Evolutionary conservation across 2,113 vertebrate species (phyloP).

Genomic region (Otis tarda): DNA sequence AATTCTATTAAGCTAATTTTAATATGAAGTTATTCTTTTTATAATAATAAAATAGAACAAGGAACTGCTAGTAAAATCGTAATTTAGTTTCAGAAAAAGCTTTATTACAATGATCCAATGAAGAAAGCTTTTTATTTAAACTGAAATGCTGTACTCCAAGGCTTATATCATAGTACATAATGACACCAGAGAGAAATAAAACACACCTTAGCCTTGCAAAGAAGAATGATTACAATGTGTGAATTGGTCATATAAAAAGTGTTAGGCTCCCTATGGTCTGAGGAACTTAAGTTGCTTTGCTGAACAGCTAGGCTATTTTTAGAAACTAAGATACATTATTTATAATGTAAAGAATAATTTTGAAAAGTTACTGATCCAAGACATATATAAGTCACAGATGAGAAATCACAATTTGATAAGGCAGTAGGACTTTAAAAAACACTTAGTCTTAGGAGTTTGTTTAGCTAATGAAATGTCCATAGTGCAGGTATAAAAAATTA

Average conservation of each 20-base stretch:
- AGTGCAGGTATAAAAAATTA: neutral
- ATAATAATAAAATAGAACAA: neutral
- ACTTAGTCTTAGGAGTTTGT: neutral
- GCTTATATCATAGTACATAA: neutral
- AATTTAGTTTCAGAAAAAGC: neutral
- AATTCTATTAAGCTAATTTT: neutral
- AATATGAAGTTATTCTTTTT: neutral
- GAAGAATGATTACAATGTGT: neutral
- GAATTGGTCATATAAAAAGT: neutral
- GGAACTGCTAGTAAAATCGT: neutral
- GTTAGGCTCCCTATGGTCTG: neutral
- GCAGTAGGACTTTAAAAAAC: neutral
- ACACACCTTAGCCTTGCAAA: neutral
- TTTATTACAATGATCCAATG: neutral
- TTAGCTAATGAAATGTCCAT: neutral
- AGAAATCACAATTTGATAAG: neutral
- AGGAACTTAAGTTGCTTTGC: neutral
- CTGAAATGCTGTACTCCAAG: neutral
- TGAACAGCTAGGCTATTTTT: neutral
- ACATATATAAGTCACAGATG: neutral
- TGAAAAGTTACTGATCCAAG: neutral
- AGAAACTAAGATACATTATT: neutral
- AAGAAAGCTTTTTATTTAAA: conserved; percentile 8
- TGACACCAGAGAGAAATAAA: neutral
- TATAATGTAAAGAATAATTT: neutral